Conservation (phyloP, 2,888 invertebrate genomes). For the Punctoribates punctum region DNA sequence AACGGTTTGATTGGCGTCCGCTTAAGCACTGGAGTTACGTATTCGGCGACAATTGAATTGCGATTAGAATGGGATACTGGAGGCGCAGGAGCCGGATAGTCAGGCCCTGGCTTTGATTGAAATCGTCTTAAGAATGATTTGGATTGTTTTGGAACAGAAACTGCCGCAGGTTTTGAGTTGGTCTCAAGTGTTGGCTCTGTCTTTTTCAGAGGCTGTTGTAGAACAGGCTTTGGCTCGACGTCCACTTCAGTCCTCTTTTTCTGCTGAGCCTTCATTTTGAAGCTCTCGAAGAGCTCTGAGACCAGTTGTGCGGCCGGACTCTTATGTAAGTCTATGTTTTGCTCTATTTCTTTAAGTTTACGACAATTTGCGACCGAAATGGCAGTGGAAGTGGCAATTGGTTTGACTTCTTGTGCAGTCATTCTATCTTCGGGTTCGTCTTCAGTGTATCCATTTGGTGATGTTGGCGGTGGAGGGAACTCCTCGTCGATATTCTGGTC, state of each 20-base stretch:
- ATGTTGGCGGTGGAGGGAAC: slow-evolving; percentile 40
- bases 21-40: slow-evolving; percentile 42
- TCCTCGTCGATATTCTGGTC: slow-evolving; percentile 24
- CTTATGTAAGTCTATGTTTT: background rate
- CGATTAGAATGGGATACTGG: slow-evolving; percentile 32
- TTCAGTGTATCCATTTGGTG: background rate
- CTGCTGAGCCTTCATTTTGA: slow-evolving; percentile 64
- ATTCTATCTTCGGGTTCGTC: background rate
- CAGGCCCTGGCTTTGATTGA: slow-evolving; percentile 43
- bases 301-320: slow-evolving; percentile 63
- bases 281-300: slow-evolving; percentile 76
- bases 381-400: background rate
- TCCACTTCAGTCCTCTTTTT: slow-evolving; percentile 39
- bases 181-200: background rate
- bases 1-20: slow-evolving; percentile 30
- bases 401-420: slow-evolving; percentile 19
- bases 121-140: slow-evolving; percentile 34
- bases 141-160: slow-evolving; percentile 24
- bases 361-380: background rate
- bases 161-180: background rate
- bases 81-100: slow-evolving; percentile 42
- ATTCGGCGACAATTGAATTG: slow-evolving; percentile 41
- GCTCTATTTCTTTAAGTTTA: background rate
- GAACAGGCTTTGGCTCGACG: background rate
- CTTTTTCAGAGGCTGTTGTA: slow-evolving; percentile 27